These are phyloP conservation scores for Acrocephalus scirpaceus DNA, from an alignment of 2,797 vertebrate species.

Conservation along the genomic window DNA sequence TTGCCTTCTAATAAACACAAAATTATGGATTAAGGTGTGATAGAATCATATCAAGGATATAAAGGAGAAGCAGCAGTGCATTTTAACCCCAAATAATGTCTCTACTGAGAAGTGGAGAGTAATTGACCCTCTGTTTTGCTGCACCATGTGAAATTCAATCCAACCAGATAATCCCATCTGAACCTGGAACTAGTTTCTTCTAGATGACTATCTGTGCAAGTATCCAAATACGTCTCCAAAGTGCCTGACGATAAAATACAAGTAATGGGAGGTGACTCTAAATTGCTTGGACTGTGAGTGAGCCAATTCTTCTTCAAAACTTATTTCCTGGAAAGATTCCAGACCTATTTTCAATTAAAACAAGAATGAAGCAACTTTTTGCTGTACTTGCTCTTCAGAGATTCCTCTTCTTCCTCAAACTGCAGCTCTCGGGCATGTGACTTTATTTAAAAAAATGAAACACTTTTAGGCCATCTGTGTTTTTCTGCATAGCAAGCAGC, in stretches of 20 bases:
- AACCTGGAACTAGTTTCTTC: conserved; percentile 18
- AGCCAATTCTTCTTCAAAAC: conserved; percentile 29
- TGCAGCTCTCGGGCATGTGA: background rate
- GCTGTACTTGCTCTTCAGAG: background rate
- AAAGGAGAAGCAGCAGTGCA: background rate
- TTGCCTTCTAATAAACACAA: background rate
- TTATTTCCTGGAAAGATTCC: conserved; percentile 20
- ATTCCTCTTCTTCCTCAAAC: conserved; percentile 27
- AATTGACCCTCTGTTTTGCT: background rate
- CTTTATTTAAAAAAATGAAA: conserved; percentile 49
- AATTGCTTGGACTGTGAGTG: background rate
- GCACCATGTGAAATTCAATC: background rate
- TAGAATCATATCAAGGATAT: background rate
- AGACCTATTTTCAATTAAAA: conserved; percentile 33
- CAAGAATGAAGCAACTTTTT: background rate
- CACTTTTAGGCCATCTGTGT: conserved; percentile 49
- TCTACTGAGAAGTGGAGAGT: background rate
- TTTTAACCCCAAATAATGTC: background rate
- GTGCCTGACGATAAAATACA: background rate
- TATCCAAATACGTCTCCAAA: background rate
- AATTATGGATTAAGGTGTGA: background rate
- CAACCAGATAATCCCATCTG: background rate
- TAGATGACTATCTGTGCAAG: background rate
- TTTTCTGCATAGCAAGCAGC: conserved; percentile 56
- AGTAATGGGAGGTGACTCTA: conserved; percentile 7